A percentile compares a stretch with the other conserved stretches of the same genome.
These are phyloP conservation scores for Conops quadrifasciatus DNA, from an alignment of 2,888 invertebrate species.

Conservation along the genomic window DNA sequence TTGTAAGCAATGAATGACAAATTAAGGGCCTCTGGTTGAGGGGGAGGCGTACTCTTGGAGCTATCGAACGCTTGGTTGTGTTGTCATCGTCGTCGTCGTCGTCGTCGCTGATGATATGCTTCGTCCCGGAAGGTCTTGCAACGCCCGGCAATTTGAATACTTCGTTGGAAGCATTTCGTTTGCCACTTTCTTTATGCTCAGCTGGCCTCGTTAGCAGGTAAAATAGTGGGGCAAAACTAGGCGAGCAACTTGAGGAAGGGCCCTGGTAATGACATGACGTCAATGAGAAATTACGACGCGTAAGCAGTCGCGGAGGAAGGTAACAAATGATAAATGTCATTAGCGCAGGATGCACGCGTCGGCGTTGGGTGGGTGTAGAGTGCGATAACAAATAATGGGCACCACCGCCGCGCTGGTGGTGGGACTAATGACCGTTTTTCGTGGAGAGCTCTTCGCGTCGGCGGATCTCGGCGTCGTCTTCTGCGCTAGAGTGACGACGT, in stretches of 20 bases:
- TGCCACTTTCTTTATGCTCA: background rate
- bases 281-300: constrained; percentile 21
- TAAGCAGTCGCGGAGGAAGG: background rate
- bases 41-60: constrained; percentile 7
- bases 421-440: constrained; percentile 29
- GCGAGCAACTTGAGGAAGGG: constrained; percentile 3
- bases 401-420: background rate
- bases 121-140: background rate
- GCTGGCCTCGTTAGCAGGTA: background rate
- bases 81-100: too few species aligned
- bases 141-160: constrained; percentile 15
- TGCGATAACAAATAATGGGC: constrained; percentile 31
- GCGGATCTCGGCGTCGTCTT: background rate
- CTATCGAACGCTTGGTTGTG: too few species aligned
- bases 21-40: constrained; percentile 18
- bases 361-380: constrained; percentile 14
- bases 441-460: constrained; percentile 1
- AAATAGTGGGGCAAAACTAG: constrained; percentile 11
- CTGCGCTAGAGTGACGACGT: constrained; percentile 13
- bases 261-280: constrained; percentile 26
- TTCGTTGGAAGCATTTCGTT: background rate
- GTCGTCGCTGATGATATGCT: background rate
- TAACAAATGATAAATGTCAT: constrained; percentile 34
- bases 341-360: constrained; percentile 10
- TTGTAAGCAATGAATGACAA: constrained; percentile 32